Evolutionary conservation across 2,888 invertebrate species (phyloP).

Genomic region (Cerceris rybyensis): DNA sequence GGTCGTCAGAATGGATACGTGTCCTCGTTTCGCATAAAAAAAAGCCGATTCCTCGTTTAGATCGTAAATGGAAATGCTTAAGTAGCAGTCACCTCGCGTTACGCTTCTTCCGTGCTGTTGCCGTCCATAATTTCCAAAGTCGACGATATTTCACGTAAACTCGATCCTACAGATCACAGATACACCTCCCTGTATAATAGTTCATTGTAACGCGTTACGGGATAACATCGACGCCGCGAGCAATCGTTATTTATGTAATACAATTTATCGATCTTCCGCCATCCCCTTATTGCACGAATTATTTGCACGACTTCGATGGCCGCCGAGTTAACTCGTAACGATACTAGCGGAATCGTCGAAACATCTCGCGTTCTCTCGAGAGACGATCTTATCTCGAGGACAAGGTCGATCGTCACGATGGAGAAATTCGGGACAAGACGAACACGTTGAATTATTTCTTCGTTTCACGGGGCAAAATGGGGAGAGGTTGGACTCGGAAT

Average conservation of each 20-base stretch:
- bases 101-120: too few relatives aligned
- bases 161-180: conserved; percentile 31
- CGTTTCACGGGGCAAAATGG: conserved; percentile 11
- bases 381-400: neutral
- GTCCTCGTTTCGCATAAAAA: too few relatives aligned
- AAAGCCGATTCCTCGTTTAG: too few relatives aligned
- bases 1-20: too few relatives aligned
- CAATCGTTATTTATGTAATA: conserved; percentile 51
- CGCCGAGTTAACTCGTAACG: conserved; percentile 44
- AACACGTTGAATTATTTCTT: conserved; percentile 40
- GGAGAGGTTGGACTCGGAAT: conserved; percentile 7
- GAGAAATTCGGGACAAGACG: conserved; percentile 25
- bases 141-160: neutral
- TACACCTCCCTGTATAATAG: conserved; percentile 43
- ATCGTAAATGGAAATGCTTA: too few relatives aligned
- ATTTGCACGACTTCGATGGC: conserved; percentile 43
- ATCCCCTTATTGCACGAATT: conserved; percentile 28
- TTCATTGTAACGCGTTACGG: conserved; percentile 45
- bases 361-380: neutral
- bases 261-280: conserved; percentile 48
- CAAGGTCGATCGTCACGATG: neutral
- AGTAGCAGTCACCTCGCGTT: too few relatives aligned
- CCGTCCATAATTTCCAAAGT: too few relatives aligned
- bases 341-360: neutral
- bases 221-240: conserved; percentile 46